phyloP scores from a whole-genome alignment of 1,140 invertebrate genomes.

The Bombus waltoni region DNA sequence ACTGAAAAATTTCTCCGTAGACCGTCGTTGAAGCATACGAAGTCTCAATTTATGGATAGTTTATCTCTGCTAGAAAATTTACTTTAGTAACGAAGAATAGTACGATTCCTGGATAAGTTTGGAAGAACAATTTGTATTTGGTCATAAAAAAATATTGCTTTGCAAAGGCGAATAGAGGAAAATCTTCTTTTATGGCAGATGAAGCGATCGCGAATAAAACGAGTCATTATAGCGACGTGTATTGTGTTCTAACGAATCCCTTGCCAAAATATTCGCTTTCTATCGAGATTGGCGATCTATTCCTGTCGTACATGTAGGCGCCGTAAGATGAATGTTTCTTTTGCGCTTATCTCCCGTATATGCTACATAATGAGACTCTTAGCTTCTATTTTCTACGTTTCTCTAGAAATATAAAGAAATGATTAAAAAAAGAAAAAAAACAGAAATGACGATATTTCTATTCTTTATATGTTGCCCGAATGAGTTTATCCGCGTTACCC shows the following conservation, averaged over 20 bases:
- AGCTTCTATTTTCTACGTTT: not conserved
- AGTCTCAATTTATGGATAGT: not conserved
- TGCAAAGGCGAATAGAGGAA: not conserved
- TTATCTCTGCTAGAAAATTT: not conserved
- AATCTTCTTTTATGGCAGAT: not conserved
- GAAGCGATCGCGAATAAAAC: not conserved
- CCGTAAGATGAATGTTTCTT: not conserved
- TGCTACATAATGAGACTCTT: not conserved
- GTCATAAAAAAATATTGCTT: no score
- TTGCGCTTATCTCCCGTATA: not conserved
- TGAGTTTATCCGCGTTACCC: no score
- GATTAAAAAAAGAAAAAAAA: no score
- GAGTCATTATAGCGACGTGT: not conserved
- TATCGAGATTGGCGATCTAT: conserved; percentile 24
- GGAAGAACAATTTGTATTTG: no score
- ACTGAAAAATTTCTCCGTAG: not conserved
- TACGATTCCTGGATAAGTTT: not conserved
- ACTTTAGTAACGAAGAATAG: not conserved
- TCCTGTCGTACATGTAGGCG: not conserved
- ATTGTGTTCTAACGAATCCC: not conserved
- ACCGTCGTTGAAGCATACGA: not conserved
- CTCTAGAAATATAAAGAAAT: not conserved
- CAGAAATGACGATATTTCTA: no score
- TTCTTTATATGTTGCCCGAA: no score
- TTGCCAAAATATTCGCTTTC: conserved; percentile 30